Evolutionary conservation across 2,113 vertebrate species (phyloP).

Genomic region (Eulacestoma nigropectus): DNA sequence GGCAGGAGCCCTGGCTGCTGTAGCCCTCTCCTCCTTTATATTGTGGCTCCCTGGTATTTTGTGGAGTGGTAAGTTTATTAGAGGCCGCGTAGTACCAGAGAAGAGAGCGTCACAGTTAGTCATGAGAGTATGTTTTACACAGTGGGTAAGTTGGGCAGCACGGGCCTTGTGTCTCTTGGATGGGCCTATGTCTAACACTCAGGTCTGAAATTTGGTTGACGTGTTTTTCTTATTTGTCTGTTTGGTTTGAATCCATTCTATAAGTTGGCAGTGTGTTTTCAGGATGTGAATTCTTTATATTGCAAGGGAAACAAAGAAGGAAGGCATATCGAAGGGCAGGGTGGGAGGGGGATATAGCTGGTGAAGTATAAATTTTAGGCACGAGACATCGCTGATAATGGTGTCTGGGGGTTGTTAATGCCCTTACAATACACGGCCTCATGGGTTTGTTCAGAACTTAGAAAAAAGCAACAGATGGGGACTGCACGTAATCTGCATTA

Average conservation of each 20-base stretch:
- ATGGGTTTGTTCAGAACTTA: not conserved
- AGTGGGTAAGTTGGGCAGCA: not conserved
- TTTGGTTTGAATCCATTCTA: not conserved
- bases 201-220: not conserved
- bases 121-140: accelerated
- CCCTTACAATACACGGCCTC: not conserved
- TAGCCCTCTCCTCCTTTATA: not conserved
- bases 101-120: not conserved
- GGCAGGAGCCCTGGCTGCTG: not conserved
- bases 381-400: not conserved
- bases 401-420: not conserved
- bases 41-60: not conserved
- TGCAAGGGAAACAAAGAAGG: not conserved
- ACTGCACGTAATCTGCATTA: not conserved
- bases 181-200: not conserved
- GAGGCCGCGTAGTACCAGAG: not conserved
- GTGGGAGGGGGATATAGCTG: not conserved
- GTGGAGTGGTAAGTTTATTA: not conserved
- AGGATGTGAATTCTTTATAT: not conserved
- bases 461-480: not conserved
- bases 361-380: not conserved
- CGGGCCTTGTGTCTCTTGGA: not conserved
- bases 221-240: not conserved
- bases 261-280: not conserved
- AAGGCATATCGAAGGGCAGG: not conserved